Evolutionary conservation across 2,797 vertebrate genomes (phyloP).

Genomic region (Lepilemur septentrionalis): DNA sequence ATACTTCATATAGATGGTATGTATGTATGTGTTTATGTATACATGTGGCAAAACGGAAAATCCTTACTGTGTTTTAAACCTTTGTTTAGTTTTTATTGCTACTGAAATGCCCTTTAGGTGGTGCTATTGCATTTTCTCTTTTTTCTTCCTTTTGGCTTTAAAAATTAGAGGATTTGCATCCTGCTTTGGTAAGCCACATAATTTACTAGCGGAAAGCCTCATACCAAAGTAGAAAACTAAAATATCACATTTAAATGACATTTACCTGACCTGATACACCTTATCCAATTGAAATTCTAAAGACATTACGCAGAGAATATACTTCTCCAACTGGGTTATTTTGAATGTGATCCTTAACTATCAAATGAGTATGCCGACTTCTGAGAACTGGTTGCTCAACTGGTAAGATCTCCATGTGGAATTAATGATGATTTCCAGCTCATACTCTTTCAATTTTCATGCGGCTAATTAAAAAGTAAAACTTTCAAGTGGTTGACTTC

Average conservation of each 20-base stretch:
- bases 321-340: neutral
- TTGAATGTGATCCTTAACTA: neutral
- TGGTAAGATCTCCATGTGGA: constrained; percentile 83
- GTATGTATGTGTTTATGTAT: neutral
- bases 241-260: constrained; percentile 30
- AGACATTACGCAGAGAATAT: neutral
- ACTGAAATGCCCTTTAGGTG: constrained; percentile 78
- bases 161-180: constrained; percentile 45
- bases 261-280: neutral
- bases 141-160: neutral
- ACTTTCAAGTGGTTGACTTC: constrained; percentile 83
- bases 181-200: constrained; percentile 61
- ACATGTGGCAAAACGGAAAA: neutral
- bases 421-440: constrained; percentile 82
- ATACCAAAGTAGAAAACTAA: constrained; percentile 67
- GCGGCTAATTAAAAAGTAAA: constrained; percentile 85
- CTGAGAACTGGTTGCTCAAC: neutral
- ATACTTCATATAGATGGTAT: neutral
- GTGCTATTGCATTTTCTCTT: constrained; percentile 80
- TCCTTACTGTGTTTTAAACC: neutral
- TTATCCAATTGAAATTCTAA: constrained; percentile 34
- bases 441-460: constrained; percentile 84
- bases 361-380: neutral
- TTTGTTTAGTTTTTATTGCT: constrained; percentile 53
- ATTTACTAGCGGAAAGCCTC: constrained; percentile 64